These are phyloP conservation scores for Iphiclides podalirius DNA, from an alignment of 2,888 invertebrate genomes.

Conservation along the genomic window DNA sequence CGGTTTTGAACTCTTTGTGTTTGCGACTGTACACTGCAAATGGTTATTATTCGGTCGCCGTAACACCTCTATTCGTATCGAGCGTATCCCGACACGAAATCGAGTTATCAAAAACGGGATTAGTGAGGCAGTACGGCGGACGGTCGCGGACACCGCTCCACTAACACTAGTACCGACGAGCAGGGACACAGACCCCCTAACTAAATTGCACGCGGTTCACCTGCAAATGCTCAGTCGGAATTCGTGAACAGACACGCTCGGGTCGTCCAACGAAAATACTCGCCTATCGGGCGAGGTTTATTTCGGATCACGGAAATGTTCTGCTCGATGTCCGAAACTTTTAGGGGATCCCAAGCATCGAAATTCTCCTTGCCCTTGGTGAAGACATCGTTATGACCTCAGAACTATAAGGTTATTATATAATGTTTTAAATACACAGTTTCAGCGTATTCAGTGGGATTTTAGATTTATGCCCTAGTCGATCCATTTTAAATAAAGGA, in stretches of 20 bases:
- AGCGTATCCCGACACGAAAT: slow-evolving; percentile 33
- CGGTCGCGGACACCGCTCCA: slow-evolving; percentile 30
- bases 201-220: slow-evolving; percentile 48
- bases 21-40: too few species aligned
- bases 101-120: slow-evolving; percentile 52
- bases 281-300: slow-evolving; percentile 22
- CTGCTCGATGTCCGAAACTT: background rate
- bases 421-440: too few species aligned
- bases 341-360: background rate
- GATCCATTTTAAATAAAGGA: too few species aligned
- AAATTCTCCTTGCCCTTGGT: too few species aligned
- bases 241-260: slow-evolving; percentile 33
- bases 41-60: too few species aligned
- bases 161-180: slow-evolving; percentile 41
- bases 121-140: slow-evolving; percentile 36
- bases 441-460: too few species aligned
- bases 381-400: too few species aligned
- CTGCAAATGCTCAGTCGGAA: slow-evolving; percentile 43
- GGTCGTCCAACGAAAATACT: slow-evolving; percentile 27
- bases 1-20: too few species aligned
- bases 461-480: too few species aligned
- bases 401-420: too few species aligned
- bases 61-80: too few species aligned
- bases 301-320: slow-evolving; percentile 9
- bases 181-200: slow-evolving; percentile 43